Percentiles rank a stretch among this genome's conserved stretches.
Evolutionary conservation across 1,140 invertebrate genomes (phyloP).

Genomic region (Oryzaephilus surinamensis): DNA sequence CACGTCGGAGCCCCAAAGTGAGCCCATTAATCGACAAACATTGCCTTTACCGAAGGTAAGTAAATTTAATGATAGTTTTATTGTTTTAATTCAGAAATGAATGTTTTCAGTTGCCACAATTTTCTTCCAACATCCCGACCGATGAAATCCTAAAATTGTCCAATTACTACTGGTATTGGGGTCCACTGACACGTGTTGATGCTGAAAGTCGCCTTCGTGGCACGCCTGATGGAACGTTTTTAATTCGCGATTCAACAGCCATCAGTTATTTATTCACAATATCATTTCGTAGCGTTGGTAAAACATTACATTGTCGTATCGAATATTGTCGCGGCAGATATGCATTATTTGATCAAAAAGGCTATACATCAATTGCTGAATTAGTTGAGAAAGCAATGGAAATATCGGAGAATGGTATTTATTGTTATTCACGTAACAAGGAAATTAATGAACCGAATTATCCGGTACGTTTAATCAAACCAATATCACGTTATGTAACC

Average conservation of each 20-base stretch:
- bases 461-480: constrained; percentile 63
- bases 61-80: constrained; percentile 1
- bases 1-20: not conserved
- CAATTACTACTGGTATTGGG: constrained; percentile 41
- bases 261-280: constrained; percentile 57
- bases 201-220: constrained; percentile 43
- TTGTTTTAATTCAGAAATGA: constrained; percentile 2
- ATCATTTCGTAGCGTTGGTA: constrained; percentile 64
- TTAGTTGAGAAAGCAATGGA: constrained; percentile 58
- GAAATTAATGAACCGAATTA: constrained; percentile 51
- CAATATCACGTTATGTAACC: constrained; percentile 63
- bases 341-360: constrained; percentile 40
- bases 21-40: constrained; percentile 6
- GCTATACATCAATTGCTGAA: constrained; percentile 52
- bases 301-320: constrained; percentile 57
- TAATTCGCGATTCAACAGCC: constrained; percentile 66
- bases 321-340: constrained; percentile 57
- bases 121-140: constrained; percentile 14
- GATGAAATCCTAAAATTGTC: constrained; percentile 22
- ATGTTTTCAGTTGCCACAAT: too few species aligned
- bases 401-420: constrained; percentile 51
- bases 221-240: constrained; percentile 66
- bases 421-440: constrained; percentile 58
- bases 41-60: constrained; percentile 4
- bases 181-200: constrained; percentile 37